phyloP scores from a whole-genome alignment of 2,888 invertebrate species.

The Trachelus iudaicus region DNA sequence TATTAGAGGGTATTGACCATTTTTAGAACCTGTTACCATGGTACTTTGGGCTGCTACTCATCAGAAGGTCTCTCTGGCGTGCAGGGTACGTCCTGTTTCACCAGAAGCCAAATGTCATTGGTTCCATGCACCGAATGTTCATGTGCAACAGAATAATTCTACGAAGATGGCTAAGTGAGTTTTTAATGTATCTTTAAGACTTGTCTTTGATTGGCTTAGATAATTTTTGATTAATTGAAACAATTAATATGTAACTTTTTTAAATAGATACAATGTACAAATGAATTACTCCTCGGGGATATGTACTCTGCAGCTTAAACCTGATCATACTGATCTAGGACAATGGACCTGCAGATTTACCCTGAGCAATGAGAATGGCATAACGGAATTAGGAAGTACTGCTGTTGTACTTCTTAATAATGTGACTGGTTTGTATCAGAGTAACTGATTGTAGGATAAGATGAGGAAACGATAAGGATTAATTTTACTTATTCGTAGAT shows the following conservation, averaged over 20 bases:
- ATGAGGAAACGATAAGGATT: not conserved
- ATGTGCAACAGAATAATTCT: conserved; percentile 39
- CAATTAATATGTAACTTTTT: not conserved
- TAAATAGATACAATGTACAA: conserved; percentile 45
- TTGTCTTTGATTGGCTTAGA: not conserved
- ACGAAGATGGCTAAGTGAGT: conserved; percentile 24
- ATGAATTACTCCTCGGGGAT: conserved; percentile 57
- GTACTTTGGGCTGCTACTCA: conserved; percentile 57
- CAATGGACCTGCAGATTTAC: conserved; percentile 59
- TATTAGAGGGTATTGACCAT: conserved; percentile 21
- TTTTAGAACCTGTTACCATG: conserved; percentile 58
- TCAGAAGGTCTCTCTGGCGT: conserved; percentile 58
- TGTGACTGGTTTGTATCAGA: conserved; percentile 39
- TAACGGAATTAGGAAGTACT: conserved; percentile 51
- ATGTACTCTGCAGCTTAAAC: conserved; percentile 56
- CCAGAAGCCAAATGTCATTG: conserved; percentile 53
- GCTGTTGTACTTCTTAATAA: conserved; percentile 52
- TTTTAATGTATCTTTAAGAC: not conserved
- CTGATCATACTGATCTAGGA: conserved; percentile 55
- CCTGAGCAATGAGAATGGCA: conserved; percentile 32
- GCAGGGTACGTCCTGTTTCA: conserved; percentile 46
- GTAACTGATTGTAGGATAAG: not conserved
- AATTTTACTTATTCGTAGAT: conserved; percentile 40
- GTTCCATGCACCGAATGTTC: conserved; percentile 50
- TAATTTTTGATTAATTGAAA: not conserved